These are phyloP conservation scores for Nasonia giraulti DNA, from an alignment of 1,140 invertebrate genomes.

Conservation along the genomic window DNA sequence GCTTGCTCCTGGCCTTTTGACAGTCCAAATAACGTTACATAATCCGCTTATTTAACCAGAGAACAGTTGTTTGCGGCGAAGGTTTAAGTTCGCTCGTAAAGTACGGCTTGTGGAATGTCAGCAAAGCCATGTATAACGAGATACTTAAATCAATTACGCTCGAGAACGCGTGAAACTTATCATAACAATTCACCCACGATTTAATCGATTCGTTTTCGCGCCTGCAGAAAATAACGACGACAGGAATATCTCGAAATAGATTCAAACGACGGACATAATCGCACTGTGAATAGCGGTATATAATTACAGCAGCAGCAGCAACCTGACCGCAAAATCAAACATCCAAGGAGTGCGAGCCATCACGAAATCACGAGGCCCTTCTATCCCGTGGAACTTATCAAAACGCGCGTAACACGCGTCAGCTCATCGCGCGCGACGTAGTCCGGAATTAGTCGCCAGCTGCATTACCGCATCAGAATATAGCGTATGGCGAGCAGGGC, in stretches of 20 bases:
- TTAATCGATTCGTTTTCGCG: no score
- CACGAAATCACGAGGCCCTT: not conserved
- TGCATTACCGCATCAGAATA: not conserved
- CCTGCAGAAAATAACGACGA: no score
- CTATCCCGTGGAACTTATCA: not conserved
- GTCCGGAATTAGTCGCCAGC: slow-evolving; percentile 1
- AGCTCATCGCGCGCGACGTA: not conserved
- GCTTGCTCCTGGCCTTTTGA: not conserved
- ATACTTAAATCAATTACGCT: not conserved
- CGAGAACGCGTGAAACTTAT: not conserved
- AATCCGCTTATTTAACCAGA: not conserved
- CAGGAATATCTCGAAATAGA: no score
- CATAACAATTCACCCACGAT: no score
- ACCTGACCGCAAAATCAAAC: no score
- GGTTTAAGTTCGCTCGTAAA: not conserved
- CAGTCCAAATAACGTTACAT: slow-evolving; percentile 9
- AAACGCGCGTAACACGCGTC: not conserved
- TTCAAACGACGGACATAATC: no score
- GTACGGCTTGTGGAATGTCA: not conserved
- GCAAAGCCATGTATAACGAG: not conserved
- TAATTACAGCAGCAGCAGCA: no score
- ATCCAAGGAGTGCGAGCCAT: no score
- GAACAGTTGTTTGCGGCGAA: not conserved
- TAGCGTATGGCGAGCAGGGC: no score
- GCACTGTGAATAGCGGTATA: no score